Conservation (phyloP, 2,888 invertebrate genomes). For the Stramonita haemastoma region DNA sequence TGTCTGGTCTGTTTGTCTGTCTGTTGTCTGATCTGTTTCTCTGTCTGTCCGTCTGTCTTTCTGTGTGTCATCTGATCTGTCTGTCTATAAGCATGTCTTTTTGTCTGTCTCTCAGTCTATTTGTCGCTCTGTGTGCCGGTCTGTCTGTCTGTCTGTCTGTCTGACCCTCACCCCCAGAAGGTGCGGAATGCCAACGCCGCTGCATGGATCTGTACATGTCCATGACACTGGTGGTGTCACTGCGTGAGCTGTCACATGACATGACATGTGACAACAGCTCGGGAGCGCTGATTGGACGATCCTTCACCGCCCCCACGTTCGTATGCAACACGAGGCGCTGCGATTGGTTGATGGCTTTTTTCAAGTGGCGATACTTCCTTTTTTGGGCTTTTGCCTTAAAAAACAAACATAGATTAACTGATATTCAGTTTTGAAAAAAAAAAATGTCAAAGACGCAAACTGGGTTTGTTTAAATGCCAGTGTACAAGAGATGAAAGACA, state of each 20-base stretch:
- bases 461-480: too few species aligned
- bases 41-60: background rate
- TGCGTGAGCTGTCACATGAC: background rate
- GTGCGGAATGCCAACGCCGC: conserved; percentile 51
- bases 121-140: background rate
- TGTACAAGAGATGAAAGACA: too few species aligned
- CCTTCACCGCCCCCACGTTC: conserved; percentile 66
- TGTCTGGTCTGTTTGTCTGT: background rate
- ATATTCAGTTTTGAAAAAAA: too few species aligned
- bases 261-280: conserved; percentile 57
- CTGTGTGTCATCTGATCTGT: background rate
- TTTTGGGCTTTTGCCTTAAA: conserved; percentile 67
- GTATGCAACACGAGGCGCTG: conserved; percentile 63
- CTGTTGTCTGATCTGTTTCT: background rate
- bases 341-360: conserved; percentile 62
- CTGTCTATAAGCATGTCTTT: background rate
- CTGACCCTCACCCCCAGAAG: conserved; percentile 46
- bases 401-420: background rate
- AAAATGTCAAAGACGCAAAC: too few species aligned
- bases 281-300: conserved; percentile 69
- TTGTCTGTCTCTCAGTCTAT: background rate
- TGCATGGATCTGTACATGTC: conserved; percentile 49
- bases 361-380: conserved; percentile 61
- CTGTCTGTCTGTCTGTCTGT: background rate
- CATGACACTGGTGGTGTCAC: conserved; percentile 29